phyloP scores from a whole-genome alignment of 2,888 invertebrate genomes.

The Busseola fusca region DNA sequence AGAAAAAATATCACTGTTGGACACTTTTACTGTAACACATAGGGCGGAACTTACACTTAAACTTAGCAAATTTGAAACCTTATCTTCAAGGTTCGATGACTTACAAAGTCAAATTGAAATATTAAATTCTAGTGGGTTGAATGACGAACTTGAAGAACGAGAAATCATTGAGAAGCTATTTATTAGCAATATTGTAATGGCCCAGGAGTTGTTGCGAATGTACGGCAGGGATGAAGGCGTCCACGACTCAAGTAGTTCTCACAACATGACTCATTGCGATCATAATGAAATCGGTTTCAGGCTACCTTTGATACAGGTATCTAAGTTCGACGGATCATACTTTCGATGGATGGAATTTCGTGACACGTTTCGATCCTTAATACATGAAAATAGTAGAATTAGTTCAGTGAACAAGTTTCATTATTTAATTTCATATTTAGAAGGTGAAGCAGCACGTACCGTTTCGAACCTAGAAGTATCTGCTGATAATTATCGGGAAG shows the following conservation, averaged over 20 bases:
- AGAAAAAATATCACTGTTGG: constrained; percentile 6
- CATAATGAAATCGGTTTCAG: constrained; percentile 7
- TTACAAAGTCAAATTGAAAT: constrained; percentile 3
- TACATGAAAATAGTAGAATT: too few species aligned
- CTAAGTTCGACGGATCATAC: constrained; percentile 10
- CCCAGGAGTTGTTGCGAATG: constrained; percentile 5
- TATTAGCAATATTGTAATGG: background rate
- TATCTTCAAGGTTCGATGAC: constrained; percentile 5
- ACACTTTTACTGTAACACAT: constrained; percentile 11
- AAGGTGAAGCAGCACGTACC: too few species aligned
- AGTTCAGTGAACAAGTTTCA: too few species aligned
- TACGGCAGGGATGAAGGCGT: background rate
- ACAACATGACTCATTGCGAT: constrained; percentile 7
- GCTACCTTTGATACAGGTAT: constrained; percentile 5
- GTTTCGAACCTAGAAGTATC: too few species aligned
- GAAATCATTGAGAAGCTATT: background rate
- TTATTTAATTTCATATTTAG: too few species aligned
- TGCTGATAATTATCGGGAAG: too few species aligned
- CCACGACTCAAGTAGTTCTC: constrained; percentile 1
- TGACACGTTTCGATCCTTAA: too few species aligned
- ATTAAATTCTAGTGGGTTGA: background rate
- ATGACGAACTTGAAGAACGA: constrained; percentile 5
- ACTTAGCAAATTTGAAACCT: constrained; percentile 1
- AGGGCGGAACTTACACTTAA: too few species aligned
- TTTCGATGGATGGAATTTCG: constrained; percentile 8